These are phyloP conservation scores for Natrix natrix DNA, from an alignment of 2,797 vertebrate species.

Conservation along the genomic window DNA sequence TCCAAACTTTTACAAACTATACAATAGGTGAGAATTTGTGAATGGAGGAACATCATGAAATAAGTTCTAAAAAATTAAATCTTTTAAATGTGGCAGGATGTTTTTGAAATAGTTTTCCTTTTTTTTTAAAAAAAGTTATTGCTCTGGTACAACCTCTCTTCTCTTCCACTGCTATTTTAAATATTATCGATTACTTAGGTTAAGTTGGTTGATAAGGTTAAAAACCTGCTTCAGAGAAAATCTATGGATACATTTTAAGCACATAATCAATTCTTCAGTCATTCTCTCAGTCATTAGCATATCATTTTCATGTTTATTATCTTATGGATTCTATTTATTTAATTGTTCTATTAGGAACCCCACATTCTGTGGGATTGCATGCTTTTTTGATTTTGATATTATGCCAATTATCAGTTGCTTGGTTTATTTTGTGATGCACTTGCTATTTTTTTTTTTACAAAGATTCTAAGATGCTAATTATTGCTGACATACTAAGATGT, in stretches of 20 bases:
- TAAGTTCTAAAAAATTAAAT: background rate
- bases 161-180: background rate
- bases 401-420: background rate
- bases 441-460: background rate
- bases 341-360: background rate
- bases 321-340: background rate
- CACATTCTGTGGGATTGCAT: background rate
- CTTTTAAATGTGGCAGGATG: background rate
- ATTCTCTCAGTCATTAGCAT: background rate
- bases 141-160: background rate
- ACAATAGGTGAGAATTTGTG: slow-evolving; percentile 67
- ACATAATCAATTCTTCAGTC: background rate
- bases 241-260: background rate
- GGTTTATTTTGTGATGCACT: background rate
- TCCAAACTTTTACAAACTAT: slow-evolving; percentile 78
- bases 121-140: background rate
- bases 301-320: background rate
- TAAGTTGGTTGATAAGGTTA: background rate
- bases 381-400: background rate
- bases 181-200: background rate
- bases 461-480: background rate
- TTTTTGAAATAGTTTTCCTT: background rate
- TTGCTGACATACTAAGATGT: background rate
- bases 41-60: background rate
- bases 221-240: background rate